Base-by-base conservation (phyloP, 2,797 vertebrate genomes). In the Sebastes kiyomatsui region DNA sequence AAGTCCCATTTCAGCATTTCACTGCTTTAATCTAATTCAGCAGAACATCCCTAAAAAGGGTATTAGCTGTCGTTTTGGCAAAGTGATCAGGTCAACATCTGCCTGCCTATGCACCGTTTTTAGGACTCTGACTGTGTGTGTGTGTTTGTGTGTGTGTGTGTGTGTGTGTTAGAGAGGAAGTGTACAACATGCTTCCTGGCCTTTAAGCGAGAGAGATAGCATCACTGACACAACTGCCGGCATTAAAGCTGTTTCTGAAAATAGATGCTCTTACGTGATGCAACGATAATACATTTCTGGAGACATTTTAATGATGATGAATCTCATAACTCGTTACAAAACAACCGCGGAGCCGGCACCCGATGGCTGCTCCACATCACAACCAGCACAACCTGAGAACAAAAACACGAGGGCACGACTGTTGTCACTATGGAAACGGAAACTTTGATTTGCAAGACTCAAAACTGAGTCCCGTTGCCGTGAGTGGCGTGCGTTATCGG, bases 341-440 rank as follows among this genome's bases (percentile, higher is more conserved):
- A 58, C 61, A 23, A 12, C 66, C 11, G 33, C 2, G 16, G 3
- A 18, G 3, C 42, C 32, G 13, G 22, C 2, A 16, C 22, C 64
- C 6, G 2, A n/a, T 32, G 9, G 12, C 69, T 49, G 16, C 60
- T 33, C 11, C 18, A n/a, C 59, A 73, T 72, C 10, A 62, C 46
- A 49, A 20, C 46, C 9, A 10, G n/a, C 12, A 33, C 66, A 33
- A 69, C 55, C 61, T 60, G 56, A 46, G 28, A 32, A 23, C 73
- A 68, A 80, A 81, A 71, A 11, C 4, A 18, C 1, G 14, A 35
- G 79, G 67, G 65, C 75, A 83, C 16, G 42, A 67, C 67, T 59
- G 56, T 42, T 25, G 83, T 91, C 71, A 35, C 89, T 72, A 88
- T 90, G 87, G 91, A 79, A 90, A 90, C 82, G 12, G 64, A 87